Conservation (phyloP, 2,888 invertebrate species). For the Ectropis crepuscularia region DNA sequence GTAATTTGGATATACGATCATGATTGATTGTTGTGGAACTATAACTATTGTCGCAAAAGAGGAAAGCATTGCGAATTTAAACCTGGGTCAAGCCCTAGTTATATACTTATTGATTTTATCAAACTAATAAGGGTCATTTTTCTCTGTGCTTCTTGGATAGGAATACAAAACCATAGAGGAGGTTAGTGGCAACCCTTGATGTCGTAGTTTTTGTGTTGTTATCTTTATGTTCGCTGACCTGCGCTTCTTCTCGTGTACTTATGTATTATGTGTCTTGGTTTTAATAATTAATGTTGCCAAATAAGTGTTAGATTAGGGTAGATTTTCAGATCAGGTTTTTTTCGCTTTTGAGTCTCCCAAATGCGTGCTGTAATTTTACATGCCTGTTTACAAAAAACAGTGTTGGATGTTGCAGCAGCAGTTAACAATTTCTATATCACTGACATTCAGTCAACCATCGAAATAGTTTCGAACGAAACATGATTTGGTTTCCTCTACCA, state of each 20-base stretch:
- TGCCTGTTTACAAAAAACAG: no score
- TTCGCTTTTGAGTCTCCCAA: no score
- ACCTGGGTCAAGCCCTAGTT: slow-evolving; percentile 2
- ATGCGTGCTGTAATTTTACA: no score
- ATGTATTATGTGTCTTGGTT: slow-evolving; percentile 12
- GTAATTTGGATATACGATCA: no score
- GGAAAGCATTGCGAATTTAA: not conserved
- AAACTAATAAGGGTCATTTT: slow-evolving; percentile 52
- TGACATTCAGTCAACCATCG: no score
- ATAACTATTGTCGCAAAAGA: not conserved
- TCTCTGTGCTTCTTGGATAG: slow-evolving; percentile 69
- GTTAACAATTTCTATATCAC: no score
- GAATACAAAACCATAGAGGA: slow-evolving; percentile 82
- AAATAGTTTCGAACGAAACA: no score
- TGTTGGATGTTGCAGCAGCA: no score
- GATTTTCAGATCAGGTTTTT: not conserved
- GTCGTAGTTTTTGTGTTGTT: slow-evolving; percentile 42
- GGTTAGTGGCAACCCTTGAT: slow-evolving; percentile 67
- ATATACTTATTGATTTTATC: not conserved
- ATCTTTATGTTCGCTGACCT: slow-evolving; percentile 36
- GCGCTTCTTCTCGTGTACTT: slow-evolving; percentile 32
- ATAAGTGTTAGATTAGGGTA: not conserved
- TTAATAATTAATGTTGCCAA: slow-evolving; percentile 27
- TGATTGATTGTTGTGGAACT: no score
- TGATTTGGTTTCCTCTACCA: no score